phyloP scores from a whole-genome alignment of 2,113 vertebrate genomes.

The Pyxicephalus adspersus region DNA sequence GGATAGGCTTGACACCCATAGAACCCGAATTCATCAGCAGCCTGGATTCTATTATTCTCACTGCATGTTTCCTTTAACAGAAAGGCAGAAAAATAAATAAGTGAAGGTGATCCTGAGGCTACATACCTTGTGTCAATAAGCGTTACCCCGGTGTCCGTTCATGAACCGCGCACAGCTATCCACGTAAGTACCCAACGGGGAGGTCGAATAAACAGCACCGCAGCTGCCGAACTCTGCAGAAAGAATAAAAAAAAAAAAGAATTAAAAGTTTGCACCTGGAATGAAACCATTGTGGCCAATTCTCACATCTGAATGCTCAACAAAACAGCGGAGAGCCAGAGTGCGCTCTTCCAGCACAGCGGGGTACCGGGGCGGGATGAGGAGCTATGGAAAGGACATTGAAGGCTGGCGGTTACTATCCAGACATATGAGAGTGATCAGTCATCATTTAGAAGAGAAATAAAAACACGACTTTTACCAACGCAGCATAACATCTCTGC shows the following conservation, averaged over 20 bases:
- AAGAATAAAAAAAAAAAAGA: not conserved
- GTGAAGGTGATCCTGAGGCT: no score
- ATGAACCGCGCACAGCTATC: slow-evolving; percentile 19
- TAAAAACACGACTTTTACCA: no score
- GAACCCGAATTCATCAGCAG: no score
- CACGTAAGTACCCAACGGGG: slow-evolving; percentile 8
- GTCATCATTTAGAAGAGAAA: no score
- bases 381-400: not conserved
- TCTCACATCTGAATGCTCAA: not conserved
- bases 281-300: slow-evolving; percentile 2
- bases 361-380: not conserved
- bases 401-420: no score
- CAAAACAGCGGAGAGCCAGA: not conserved
- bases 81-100: no score
- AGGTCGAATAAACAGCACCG: not conserved
- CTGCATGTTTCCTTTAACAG: no score
- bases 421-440: no score
- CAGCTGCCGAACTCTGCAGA: slow-evolving; percentile 27
- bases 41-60: no score
- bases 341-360: not conserved
- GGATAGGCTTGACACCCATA: no score
- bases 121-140: slow-evolving; percentile 23
- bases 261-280: slow-evolving; percentile 5
- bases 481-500: no score
- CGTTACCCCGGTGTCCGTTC: slow-evolving; percentile 16